Evolutionary conservation across 2,113 vertebrate species (phyloP).

Genomic region (Donacobius atricapilla): DNA sequence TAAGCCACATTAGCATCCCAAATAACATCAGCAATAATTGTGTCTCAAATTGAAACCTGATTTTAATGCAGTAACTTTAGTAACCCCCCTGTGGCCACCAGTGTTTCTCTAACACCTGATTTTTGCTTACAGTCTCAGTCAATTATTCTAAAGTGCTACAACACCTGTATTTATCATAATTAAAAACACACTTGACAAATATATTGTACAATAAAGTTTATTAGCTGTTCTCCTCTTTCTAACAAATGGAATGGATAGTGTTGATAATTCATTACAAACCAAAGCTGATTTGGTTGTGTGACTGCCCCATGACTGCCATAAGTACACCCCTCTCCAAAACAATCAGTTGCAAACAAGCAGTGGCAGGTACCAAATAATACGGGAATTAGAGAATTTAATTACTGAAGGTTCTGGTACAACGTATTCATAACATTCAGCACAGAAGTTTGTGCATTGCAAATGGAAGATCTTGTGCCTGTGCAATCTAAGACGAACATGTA

Average conservation of each 20-base stretch:
- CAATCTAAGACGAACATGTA: slow-evolving; percentile 48
- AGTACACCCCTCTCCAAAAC: slow-evolving; percentile 70
- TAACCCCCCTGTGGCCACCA: neutral
- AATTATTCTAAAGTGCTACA: neutral
- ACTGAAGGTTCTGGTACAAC: slow-evolving; percentile 49
- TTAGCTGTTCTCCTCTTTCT: slow-evolving; percentile 86
- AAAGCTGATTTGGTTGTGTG: slow-evolving; percentile 73
- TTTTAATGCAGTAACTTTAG: neutral
- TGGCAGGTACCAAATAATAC: slow-evolving; percentile 55
- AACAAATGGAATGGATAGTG: slow-evolving; percentile 85
- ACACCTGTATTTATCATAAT: neutral
- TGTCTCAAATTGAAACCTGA: neutral
- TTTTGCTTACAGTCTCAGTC: neutral
- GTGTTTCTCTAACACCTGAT: neutral
- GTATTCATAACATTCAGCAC: slow-evolving; percentile 37
- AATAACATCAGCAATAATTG: neutral
- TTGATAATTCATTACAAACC: slow-evolving; percentile 77
- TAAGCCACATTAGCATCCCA: neutral
- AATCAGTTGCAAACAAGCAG: slow-evolving; percentile 64
- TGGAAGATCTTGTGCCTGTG: slow-evolving; percentile 47
- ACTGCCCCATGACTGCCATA: slow-evolving; percentile 61
- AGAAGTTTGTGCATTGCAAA: slow-evolving; percentile 41
- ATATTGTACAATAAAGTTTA: slow-evolving; percentile 82
- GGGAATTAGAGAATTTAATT: slow-evolving; percentile 39
- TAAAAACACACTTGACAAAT: slow-evolving; percentile 72